phyloP scores from a whole-genome alignment of 2,888 invertebrate genomes.

The Meliscaeva auricollis region DNA sequence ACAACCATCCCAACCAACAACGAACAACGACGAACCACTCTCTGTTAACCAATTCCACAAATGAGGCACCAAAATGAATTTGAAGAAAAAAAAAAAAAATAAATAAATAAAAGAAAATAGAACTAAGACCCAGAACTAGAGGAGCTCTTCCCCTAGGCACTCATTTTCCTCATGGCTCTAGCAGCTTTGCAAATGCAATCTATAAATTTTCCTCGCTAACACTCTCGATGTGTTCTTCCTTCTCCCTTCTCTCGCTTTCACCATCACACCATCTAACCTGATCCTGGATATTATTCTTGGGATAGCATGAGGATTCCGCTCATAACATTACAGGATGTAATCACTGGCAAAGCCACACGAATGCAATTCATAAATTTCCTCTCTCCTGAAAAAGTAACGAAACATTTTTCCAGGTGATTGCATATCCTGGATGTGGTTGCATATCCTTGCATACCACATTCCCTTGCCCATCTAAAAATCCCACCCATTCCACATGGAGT shows the following conservation, averaged over 20 bases:
- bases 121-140: neutral
- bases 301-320: slow-evolving; percentile 43
- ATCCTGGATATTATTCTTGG: slow-evolving; percentile 19
- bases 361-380: slow-evolving; percentile 74
- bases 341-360: slow-evolving; percentile 72
- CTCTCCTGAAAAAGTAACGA: slow-evolving; percentile 49
- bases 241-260: neutral
- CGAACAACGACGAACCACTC: slow-evolving; percentile 18
- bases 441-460: slow-evolving; percentile 41
- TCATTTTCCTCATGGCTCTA: slow-evolving; percentile 37
- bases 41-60: slow-evolving; percentile 59
- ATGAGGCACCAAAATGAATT: slow-evolving; percentile 52
- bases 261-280: neutral
- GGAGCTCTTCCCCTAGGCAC: slow-evolving; percentile 37
- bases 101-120: neutral
- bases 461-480: slow-evolving; percentile 9
- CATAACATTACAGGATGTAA: slow-evolving; percentile 72
- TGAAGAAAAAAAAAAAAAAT: slow-evolving; percentile 24
- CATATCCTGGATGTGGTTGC: slow-evolving; percentile 70
- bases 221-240: slow-evolving; percentile 35
- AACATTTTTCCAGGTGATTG: slow-evolving; percentile 75
- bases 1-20: slow-evolving; percentile 5
- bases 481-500: neutral
- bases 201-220: slow-evolving; percentile 64
- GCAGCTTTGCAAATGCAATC: slow-evolving; percentile 63